These are phyloP conservation scores for Cryptophagus acutangulus DNA, from an alignment of 2,888 invertebrate species.

Conservation along the genomic window DNA sequence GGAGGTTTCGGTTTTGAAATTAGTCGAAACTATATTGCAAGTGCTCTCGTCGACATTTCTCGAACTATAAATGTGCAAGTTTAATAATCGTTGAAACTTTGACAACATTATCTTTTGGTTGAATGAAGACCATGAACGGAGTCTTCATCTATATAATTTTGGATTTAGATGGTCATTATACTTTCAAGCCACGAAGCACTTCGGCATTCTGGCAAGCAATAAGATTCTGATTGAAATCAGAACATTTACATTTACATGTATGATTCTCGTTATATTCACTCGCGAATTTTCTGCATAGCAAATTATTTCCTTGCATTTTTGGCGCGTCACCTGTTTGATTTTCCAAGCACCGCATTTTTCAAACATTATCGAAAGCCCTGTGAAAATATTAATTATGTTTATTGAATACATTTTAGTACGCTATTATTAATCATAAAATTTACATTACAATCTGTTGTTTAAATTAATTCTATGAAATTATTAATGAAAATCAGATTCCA, in stretches of 20 bases:
- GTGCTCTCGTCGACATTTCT: too few species aligned
- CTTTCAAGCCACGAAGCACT: neutral
- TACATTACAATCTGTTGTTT: too few species aligned
- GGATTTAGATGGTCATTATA: neutral
- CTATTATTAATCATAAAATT: too few species aligned
- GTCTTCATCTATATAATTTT: neutral
- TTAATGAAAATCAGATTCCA: too few species aligned
- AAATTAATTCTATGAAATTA: too few species aligned
- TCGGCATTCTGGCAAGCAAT: neutral
- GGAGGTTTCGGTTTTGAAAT: slow-evolving; percentile 24
- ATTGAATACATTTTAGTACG: too few species aligned
- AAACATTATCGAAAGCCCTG: too few species aligned
- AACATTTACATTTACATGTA: slow-evolving; percentile 1
- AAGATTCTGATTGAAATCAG: neutral
- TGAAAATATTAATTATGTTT: too few species aligned
- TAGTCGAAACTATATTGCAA: slow-evolving; percentile 23
- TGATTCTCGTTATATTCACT: neutral
- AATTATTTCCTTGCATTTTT: neutral
- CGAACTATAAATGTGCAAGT: slow-evolving; percentile 23
- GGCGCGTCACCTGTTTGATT: neutral
- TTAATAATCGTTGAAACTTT: slow-evolving; percentile 24
- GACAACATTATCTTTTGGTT: slow-evolving; percentile 15
- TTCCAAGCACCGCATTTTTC: too few species aligned
- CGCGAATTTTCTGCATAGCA: neutral
- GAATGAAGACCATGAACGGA: neutral